Base-by-base conservation (phyloP, 1,140 invertebrate genomes). In the Caenorhabditis inopinata region DNA sequence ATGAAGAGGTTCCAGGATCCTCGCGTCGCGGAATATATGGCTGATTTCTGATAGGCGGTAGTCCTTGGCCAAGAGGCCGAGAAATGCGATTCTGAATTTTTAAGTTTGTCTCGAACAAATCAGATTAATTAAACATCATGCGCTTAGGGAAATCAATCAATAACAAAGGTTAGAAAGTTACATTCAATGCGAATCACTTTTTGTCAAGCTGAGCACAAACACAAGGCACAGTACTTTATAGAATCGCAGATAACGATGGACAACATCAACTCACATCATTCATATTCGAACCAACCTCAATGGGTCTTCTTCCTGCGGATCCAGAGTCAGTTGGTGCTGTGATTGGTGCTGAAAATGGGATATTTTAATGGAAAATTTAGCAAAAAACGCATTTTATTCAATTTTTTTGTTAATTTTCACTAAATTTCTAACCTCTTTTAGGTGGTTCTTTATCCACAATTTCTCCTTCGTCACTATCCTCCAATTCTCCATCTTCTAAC, bases 191-290 rank as follows among this genome's bases (percentile, higher is more conserved):
- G n/a, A n/a, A n/a, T n/a, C n/a, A n/a, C n/a, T n/a, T n/a, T n/a
- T n/a, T n/a, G n/a, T n/a, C n/a, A n/a, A n/a, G n/a, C n/a, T n/a
- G n/a, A n/a, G n/a, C n/a, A n/a, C n/a, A n/a, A n/a, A n/a, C n/a
- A n/a, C n/a, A n/a, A n/a, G n/a, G n/a, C n/a, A n/a, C n/a, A n/a
- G n/a, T n/a, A 42, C 38, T 42, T 42, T 42, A 5, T 7, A 14
- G 38, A 42, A 7, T 42, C 38, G 38, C 49, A 53, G 12, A 53
- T 32, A 12, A 16, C 7, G 27, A 58, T 32, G n/a, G 27, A 68
- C 32, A 12, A 68, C 58, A 68, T 3, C 29, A 21, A 68, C 58
- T 68, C 58, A 68, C 58, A 38, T 68, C 58, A 68, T 68, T 68
- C 58, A 58, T 23, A 29, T 16, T 32, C 27, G 32, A 68, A 68